phyloP scores from a whole-genome alignment of 2,888 invertebrate genomes.

The Cynaeus angustus region DNA sequence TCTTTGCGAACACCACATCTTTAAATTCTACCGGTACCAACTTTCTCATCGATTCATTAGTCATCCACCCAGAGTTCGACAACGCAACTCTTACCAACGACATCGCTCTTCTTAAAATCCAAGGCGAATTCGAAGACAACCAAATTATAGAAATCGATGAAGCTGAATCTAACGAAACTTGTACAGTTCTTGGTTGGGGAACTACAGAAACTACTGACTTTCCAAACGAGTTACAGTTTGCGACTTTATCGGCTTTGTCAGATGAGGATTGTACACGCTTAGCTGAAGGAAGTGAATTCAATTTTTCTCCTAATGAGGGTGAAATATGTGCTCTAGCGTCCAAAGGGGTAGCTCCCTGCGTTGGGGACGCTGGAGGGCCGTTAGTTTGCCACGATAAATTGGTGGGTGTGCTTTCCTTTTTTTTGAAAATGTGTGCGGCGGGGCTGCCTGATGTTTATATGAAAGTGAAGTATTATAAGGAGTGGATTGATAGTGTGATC shows the following conservation, averaged over 20 bases:
- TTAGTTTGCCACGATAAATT: constrained; percentile 18
- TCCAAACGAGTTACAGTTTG: not conserved
- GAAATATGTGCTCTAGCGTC: constrained; percentile 5
- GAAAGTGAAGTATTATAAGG: not conserved
- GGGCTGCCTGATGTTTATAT: constrained; percentile 17
- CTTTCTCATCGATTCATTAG: not conserved
- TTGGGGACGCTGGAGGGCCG: constrained; percentile 21
- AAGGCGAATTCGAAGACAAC: not conserved
- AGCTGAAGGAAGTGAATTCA: not conserved
- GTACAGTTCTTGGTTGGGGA: constrained; percentile 3
- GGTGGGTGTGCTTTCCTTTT: constrained; percentile 14
- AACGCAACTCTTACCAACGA: not conserved
- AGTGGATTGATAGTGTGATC: constrained; percentile 15
- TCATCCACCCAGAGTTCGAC: constrained; percentile 1
- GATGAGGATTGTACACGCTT: constrained; percentile 1
- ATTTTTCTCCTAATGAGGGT: not conserved
- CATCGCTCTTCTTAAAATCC: not conserved
- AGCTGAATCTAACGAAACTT: not conserved
- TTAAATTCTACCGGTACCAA: not conserved
- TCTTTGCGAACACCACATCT: not conserved
- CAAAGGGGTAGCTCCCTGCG: constrained; percentile 7
- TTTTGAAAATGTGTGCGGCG: not conserved
- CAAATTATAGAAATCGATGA: not conserved
- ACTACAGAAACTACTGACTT: not conserved
- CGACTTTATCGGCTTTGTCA: not conserved